These are phyloP conservation scores for Andrena fulva DNA, from an alignment of 2,888 invertebrate species.

Conservation along the genomic window DNA sequence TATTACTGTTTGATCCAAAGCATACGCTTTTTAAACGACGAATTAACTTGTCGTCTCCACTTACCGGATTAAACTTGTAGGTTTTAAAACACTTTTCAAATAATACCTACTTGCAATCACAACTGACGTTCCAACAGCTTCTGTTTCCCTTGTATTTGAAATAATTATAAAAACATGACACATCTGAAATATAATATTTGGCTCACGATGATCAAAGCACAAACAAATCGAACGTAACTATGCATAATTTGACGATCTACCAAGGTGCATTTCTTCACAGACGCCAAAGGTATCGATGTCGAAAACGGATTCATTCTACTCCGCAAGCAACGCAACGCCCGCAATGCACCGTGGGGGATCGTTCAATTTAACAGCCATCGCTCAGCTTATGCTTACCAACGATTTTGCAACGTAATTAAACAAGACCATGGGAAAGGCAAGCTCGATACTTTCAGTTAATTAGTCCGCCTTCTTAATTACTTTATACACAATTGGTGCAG, in stretches of 20 bases:
- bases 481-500: neutral
- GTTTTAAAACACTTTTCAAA: no score
- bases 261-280: conserved; percentile 5
- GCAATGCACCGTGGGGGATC: conserved; percentile 28
- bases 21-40: no score
- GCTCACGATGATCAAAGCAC: neutral
- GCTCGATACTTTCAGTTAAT: conserved; percentile 53
- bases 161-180: neutral
- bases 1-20: no score
- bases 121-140: no score
- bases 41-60: no score
- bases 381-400: conserved; percentile 15
- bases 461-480: conserved; percentile 33
- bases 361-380: conserved; percentile 30
- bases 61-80: no score
- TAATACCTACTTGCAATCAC: no score
- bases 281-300: conserved; percentile 39
- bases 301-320: conserved; percentile 45
- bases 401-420: conserved; percentile 58
- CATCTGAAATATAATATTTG: neutral
- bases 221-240: neutral
- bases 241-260: neutral
- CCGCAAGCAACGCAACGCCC: conserved; percentile 29
- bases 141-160: neutral
- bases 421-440: conserved; percentile 44